A percentile compares a stretch with the other conserved stretches of the same genome.
Conservation (phyloP, 2,797 vertebrate genomes). For the Spinibarbus caldwelli region DNA sequence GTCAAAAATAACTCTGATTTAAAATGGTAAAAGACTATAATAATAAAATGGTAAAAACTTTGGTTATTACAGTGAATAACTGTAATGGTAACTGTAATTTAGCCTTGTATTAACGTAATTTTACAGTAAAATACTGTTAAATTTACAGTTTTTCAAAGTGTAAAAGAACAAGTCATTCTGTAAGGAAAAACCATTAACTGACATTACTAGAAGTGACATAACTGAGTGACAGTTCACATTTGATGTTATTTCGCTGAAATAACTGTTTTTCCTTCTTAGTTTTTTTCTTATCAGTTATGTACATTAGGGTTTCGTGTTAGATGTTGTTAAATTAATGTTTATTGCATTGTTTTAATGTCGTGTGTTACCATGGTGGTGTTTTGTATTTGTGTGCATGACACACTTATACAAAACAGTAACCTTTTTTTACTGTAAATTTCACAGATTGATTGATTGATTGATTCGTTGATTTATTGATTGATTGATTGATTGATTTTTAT, state of each 20-base stretch:
- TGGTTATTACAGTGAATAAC: neutral
- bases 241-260: no score
- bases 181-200: neutral
- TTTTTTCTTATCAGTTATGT: neutral
- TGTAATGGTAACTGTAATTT: neutral
- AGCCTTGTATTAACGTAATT: neutral
- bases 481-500: no score
- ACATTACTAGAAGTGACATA: no score
- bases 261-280: no score
- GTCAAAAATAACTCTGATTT: no score
- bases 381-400: neutral
- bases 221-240: neutral
- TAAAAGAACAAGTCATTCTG: neutral
- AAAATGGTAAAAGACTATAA: no score
- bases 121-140: neutral
- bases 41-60: no score
- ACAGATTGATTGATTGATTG: no score
- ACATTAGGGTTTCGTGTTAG: neutral
- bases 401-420: neutral
- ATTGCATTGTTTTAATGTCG: neutral
- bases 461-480: no score
- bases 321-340: neutral
- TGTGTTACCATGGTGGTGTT: neutral
- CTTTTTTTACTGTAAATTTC: neutral
- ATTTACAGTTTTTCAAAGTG: neutral